Base-by-base conservation (phyloP, 2,797 vertebrate genomes). In the Pantherophis vulpinus region DNA sequence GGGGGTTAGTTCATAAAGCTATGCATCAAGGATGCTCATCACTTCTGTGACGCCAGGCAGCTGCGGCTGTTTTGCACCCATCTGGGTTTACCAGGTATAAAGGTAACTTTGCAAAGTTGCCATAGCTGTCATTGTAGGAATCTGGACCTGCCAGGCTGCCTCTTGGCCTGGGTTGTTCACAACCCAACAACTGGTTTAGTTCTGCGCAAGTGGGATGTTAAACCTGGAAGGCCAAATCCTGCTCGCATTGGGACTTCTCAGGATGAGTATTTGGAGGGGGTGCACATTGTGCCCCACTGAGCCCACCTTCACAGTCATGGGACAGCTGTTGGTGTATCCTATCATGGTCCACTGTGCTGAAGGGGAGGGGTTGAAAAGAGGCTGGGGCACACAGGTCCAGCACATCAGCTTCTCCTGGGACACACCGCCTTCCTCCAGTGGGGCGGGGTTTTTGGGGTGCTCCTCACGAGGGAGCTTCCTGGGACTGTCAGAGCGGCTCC, bases 221-320 rank as follows among this genome's bases (percentile, higher is more conserved):
- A 20, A 32, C 32, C 32, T 74, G 70, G 70, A 74, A 74, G 16
- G 16, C 66, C 0, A 0, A 0, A 2, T 7, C 16, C 70, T 74
- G 7, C 32, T 20, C 32, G 0, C 7, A 8, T 37, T 9, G 70
- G 32, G 37, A 37, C 32, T 42, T 37, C 70, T 32, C 32, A 42
- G 8, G 32, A 37, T 10, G 32, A 37, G 32, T 37, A 3, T 74
- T 8, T 20, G 16, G 16, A 9, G 70, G 70, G 32, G 16, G 14
- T 9, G 16, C 14, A 18, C 16, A 37, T 74, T 18, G 70, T 54
- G 47, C 42, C 83, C 1, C 83, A 13, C 25, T 1, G 70, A 86
- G 47, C 42, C 83, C 2, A 47, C 25, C 12, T 6, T n/a, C 27
- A 5, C 1, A 0, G 6, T 5, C 16, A 10, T 0, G 7, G 27